Conservation (phyloP, 2,113 vertebrate genomes). For the Sardina pilchardus region DNA sequence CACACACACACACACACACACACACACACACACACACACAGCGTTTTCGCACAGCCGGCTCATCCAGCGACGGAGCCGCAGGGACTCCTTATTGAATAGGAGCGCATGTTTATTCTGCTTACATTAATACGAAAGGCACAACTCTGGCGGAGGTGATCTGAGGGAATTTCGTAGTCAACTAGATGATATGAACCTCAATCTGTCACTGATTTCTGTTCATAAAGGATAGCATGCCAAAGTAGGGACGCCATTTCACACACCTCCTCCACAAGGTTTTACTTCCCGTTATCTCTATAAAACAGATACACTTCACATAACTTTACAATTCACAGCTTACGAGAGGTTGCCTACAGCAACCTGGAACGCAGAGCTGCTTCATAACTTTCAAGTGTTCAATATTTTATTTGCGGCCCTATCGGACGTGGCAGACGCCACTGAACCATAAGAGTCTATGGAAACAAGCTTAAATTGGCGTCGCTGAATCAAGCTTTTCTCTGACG, state of each 20-base stretch:
- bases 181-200: neutral
- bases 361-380: neutral
- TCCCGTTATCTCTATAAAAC: neutral
- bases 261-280: neutral
- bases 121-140: neutral
- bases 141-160: neutral
- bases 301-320: neutral
- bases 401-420: neutral
- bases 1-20: neutral
- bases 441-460: neutral
- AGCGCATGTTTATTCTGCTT: neutral
- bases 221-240: neutral
- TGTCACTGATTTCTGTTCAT: neutral
- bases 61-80: neutral
- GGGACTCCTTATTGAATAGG: neutral
- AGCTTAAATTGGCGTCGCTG: neutral
- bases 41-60: neutral
- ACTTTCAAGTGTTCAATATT: neutral
- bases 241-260: neutral
- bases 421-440: neutral
- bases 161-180: neutral
- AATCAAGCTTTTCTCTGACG: constrained; percentile 26
- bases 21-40: neutral
- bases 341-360: neutral
- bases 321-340: neutral